phyloP scores from a whole-genome alignment of 2,113 vertebrate genomes.

The Hypanus sabinus region DNA sequence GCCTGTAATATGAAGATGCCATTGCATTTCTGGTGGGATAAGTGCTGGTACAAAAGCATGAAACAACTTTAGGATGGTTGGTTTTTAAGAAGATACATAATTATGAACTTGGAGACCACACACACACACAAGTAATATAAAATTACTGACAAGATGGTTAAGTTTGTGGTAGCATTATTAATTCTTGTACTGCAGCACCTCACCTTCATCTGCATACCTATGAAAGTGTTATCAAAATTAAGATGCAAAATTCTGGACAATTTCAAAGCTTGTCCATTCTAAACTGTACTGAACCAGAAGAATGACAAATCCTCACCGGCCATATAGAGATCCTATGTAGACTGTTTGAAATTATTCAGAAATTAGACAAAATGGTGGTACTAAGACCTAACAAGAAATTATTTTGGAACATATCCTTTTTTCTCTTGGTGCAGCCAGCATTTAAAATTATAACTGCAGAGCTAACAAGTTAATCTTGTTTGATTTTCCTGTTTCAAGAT shows the following conservation, averaged over 20 bases:
- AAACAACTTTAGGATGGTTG: background rate
- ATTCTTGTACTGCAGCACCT: background rate
- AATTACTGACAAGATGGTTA: background rate
- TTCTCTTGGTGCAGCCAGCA: background rate
- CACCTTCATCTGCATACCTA: background rate
- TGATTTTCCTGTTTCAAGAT: background rate
- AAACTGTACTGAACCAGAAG: background rate
- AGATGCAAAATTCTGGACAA: background rate
- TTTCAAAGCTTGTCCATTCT: constrained; percentile 1
- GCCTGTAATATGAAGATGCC: too few relatives aligned
- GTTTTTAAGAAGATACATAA: background rate
- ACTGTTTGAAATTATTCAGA: background rate
- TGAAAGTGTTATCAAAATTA: background rate
- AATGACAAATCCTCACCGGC: background rate
- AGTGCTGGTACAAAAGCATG: background rate
- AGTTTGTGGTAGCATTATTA: background rate
- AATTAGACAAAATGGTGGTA: background rate
- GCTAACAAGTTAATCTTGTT: background rate
- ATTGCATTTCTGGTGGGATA: background rate
- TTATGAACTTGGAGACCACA: background rate
- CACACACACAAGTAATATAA: background rate
- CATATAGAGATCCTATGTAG: background rate
- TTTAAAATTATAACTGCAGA: background rate
- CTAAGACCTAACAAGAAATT: background rate
- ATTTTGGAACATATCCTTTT: background rate